Base-by-base conservation (phyloP, 1,140 invertebrate genomes). In the Homalodisca vitripennis region DNA sequence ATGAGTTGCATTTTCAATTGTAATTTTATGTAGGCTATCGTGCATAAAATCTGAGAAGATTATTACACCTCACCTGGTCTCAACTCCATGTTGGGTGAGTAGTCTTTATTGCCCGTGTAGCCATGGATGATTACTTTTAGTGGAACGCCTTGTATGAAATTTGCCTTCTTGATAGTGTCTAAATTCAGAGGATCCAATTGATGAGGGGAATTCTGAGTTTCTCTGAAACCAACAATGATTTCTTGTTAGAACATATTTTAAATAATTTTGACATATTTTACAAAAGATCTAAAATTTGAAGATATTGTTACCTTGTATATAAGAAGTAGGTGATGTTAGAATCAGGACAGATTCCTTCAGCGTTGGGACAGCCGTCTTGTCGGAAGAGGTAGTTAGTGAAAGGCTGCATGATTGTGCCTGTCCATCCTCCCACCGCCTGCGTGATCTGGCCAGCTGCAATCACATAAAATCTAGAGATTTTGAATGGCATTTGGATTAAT, bases 21-120 rank as follows among this genome's bases (percentile, higher is more conserved):
- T n/a, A n/a, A n/a, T n/a, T n/a, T n/a, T n/a, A n/a, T n/a, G n/a
- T n/a, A n/a, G n/a, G n/a, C n/a, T n/a, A n/a, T n/a, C n/a, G n/a
- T n/a, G n/a, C n/a, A n/a, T n/a, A n/a, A n/a, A n/a, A n/a, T n/a
- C n/a, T n/a, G n/a, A n/a, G n/a, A n/a, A n/a, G n/a, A 12, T 55
- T 20, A 20, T 55, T 55, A 55, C 51, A 55, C 10, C 10, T 20
- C 17, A 80, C 83, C 85, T 75, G 85, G 84, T 68, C 85, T 78
- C 70, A 87, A 82, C 75, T 84, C 78, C 10, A 77, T 78, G 68
- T 84, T 88, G 0, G 86, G 86, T 0, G 85, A 79, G 74, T 78
- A 87, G 69, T 87, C 80, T 47, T 79, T 83, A 73, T 84, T 30
- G 3, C 86, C 86, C 0, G 86, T 85, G 70, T 84, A 86, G 0